Conservation (phyloP, 2,797 vertebrate species). For the Diglossa cyanea region DNA sequence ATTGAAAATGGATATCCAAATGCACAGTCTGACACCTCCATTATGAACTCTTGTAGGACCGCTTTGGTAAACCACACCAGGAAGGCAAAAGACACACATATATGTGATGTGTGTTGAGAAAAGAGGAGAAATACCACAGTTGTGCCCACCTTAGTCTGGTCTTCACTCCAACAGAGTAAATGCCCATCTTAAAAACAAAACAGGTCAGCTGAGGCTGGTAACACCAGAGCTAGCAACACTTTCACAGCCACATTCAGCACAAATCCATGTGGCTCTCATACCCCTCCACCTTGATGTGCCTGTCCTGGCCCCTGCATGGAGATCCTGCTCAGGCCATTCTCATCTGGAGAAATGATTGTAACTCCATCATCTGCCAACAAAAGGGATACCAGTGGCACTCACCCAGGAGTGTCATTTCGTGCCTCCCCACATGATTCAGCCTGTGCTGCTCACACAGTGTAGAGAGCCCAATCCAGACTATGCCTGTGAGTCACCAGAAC, state of each 20-base stretch:
- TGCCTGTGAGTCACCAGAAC: not conserved
- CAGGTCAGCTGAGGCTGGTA: not conserved
- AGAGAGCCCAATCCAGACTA: not conserved
- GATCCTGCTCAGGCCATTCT: not conserved
- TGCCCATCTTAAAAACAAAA: accelerated
- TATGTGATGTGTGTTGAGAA: accelerated
- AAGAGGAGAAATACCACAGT: not conserved
- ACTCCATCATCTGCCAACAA: not conserved
- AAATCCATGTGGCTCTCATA: not conserved
- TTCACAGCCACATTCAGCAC: not conserved
- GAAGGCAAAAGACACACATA: not conserved
- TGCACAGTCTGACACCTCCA: not conserved
- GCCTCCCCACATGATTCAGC: accelerated
- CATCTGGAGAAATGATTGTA: not conserved
- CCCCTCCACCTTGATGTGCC: accelerated
- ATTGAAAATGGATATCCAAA: not conserved
- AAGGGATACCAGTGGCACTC: not conserved
- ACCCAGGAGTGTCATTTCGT: not conserved
- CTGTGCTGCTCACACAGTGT: not conserved
- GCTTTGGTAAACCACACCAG: not conserved
- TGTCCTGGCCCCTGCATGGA: not conserved
- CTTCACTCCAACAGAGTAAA: not conserved
- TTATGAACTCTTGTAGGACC: not conserved
- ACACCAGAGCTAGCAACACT: not conserved
- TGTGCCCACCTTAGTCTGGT: not conserved